Evolutionary conservation across 2,113 vertebrate species (phyloP), one percentile per base, ranked within the genome.

Genomic region (Paradoxurus hermaphroditus): DNA sequence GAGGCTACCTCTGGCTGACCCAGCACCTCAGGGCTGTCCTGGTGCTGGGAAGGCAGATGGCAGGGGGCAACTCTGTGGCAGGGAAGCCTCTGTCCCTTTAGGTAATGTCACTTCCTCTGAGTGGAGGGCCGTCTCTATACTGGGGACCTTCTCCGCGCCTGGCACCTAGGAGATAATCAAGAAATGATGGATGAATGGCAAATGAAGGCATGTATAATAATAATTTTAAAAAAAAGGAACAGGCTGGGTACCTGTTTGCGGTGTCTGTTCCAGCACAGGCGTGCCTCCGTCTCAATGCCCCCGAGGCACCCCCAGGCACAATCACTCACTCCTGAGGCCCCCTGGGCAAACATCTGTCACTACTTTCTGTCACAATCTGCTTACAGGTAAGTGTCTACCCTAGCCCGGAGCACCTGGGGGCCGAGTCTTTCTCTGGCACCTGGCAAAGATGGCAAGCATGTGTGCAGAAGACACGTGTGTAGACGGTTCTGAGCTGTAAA

Each of bases 301-400:
- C 75, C 5, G 31, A 93, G 96, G 79, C 12, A 10, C 51, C 95
- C 95, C 77, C 68, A 36, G 94, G 98, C 97, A 77, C 84, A 39
- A 27, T 70, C 92, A 46, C 46, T 93, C 90, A 70, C 75, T 96
- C 90, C 83, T 1, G 12, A 94, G 94, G 78, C 96, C 97, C 97
- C 72, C 36, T 75, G 92, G 92, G 98, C 96, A 95, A 96, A 97
- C 97, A 90, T 75, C 96, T 98, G 96, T 97, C 93, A 56, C 49
- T 51, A 1, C 92, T 92, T 49, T 39, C 25, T 67, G 92, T n/a
- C 41, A 49, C 95, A 87, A 36, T 96, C 97, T 92, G 96, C 96
- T 84, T 23, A 29, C 96, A 96, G 98, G 98, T 97, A 90, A 91
- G 92, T 81, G 65, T 87, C 67, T 36, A 4, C 79, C 41, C 10